phyloP scores from a whole-genome alignment of 2,888 invertebrate species.

The Stenoptilia bipunctidactyla region DNA sequence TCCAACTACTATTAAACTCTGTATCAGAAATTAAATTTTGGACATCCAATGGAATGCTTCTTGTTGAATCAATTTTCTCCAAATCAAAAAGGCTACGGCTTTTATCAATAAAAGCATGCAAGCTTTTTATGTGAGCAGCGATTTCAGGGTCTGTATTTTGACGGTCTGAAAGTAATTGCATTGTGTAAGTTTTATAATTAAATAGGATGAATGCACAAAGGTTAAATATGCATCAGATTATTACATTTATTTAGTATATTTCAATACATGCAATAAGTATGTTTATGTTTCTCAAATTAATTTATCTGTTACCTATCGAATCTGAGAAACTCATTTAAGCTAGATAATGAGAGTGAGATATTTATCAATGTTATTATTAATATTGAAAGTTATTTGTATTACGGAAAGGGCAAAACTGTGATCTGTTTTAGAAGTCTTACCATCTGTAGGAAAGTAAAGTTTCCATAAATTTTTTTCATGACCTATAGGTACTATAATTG shows the following conservation, averaged over 20 bases:
- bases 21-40: constrained; percentile 66
- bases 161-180: constrained; percentile 28
- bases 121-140: constrained; percentile 28
- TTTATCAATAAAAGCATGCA: constrained; percentile 40
- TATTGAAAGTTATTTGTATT: too few species aligned
- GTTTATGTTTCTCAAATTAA: too few species aligned
- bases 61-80: constrained; percentile 70
- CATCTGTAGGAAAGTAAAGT: constrained; percentile 81
- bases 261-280: too few species aligned
- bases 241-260: too few species aligned
- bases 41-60: constrained; percentile 71
- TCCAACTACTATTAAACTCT: constrained; percentile 73
- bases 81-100: constrained; percentile 58
- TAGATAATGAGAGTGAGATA: background rate
- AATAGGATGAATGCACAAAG: too few species aligned
- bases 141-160: constrained; percentile 34
- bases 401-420: too few species aligned
- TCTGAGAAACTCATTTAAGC: too few species aligned
- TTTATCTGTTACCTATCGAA: too few species aligned
- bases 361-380: background rate
- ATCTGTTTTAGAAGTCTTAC: too few species aligned
- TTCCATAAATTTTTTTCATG: constrained; percentile 77
- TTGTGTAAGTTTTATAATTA: too few species aligned
- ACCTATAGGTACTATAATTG: constrained; percentile 36
- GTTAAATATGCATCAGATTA: too few species aligned